Conservation (phyloP, 1,140 invertebrate genomes). For the Callitettix versicolor region DNA sequence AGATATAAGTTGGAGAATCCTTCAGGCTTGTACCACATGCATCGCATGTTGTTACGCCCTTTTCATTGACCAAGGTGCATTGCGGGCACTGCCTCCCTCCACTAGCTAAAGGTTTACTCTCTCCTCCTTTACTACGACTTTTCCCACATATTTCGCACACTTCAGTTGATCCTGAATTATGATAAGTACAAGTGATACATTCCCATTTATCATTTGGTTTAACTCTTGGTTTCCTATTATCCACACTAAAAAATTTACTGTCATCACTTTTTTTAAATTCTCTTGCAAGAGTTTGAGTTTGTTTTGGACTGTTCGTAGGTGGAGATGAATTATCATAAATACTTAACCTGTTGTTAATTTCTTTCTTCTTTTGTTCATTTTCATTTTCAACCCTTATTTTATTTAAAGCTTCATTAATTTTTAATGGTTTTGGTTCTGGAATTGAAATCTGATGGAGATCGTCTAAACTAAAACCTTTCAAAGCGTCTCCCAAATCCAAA, state of each 20-base stretch:
- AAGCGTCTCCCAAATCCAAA: conserved; percentile 10
- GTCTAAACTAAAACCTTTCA: conserved; percentile 14
- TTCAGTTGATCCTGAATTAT: conserved; percentile 42
- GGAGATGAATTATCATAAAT: conserved; percentile 3
- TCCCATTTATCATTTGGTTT: conserved; percentile 41
- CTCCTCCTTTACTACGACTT: conserved; percentile 43
- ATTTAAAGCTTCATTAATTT: conserved; percentile 10
- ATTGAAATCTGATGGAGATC: conserved; percentile 11
- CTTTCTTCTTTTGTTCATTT: background rate
- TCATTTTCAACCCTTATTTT: conserved; percentile 3
- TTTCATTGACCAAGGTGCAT: conserved; percentile 71
- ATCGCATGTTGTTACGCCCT: conserved; percentile 49
- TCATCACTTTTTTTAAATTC: conserved; percentile 3
- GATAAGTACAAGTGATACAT: conserved; percentile 58
- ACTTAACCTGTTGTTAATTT: conserved; percentile 2
- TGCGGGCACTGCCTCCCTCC: conserved; percentile 63
- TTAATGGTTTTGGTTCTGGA: conserved; percentile 6
- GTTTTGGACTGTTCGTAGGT: conserved; percentile 6
- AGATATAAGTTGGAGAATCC: conserved; percentile 68
- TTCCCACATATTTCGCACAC: conserved; percentile 74
- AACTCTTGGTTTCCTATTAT: conserved; percentile 7
- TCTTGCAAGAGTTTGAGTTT: background rate
- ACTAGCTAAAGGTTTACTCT: conserved; percentile 52
- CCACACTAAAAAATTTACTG: background rate
- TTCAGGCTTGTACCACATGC: conserved; percentile 56